Conservation (phyloP, 1,140 invertebrate species). For the Macrostomum lignano region DNA sequence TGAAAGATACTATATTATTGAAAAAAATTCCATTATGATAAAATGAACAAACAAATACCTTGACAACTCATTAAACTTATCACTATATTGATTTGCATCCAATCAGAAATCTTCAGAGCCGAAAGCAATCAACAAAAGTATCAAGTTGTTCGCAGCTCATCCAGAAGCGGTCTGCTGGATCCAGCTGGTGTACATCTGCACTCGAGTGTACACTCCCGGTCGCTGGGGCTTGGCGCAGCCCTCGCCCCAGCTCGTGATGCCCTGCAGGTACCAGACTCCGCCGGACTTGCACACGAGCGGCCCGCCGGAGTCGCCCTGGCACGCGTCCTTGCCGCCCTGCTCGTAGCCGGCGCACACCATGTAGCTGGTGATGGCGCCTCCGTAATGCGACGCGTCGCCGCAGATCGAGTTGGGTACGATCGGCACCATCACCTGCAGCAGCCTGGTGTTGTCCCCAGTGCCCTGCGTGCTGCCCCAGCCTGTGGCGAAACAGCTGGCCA, state of each 20-base stretch:
- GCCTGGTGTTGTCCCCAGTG: background rate
- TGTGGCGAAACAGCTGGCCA: background rate
- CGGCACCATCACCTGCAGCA: background rate
- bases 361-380: background rate
- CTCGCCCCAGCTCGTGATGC: background rate
- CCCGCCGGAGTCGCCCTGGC: background rate
- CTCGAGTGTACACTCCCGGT: constrained; percentile 17
- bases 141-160: too few relatives aligned
- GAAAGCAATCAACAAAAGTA: too few relatives aligned
- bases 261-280: background rate
- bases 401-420: background rate
- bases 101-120: too few relatives aligned
- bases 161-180: too few relatives aligned
- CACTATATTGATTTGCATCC: too few relatives aligned
- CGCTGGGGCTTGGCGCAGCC: constrained; percentile 9
- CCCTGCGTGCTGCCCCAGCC: background rate
- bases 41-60: too few relatives aligned
- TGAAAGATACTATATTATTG: too few relatives aligned
- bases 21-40: too few relatives aligned
- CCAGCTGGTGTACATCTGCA: constrained; percentile 14
- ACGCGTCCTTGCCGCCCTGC: background rate
- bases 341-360: background rate
- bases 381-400: background rate
- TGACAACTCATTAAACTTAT: too few relatives aligned
- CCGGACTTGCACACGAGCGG: background rate